Base-by-base conservation (phyloP, 1,140 invertebrate genomes). In the Zaprionus inermis region DNA sequence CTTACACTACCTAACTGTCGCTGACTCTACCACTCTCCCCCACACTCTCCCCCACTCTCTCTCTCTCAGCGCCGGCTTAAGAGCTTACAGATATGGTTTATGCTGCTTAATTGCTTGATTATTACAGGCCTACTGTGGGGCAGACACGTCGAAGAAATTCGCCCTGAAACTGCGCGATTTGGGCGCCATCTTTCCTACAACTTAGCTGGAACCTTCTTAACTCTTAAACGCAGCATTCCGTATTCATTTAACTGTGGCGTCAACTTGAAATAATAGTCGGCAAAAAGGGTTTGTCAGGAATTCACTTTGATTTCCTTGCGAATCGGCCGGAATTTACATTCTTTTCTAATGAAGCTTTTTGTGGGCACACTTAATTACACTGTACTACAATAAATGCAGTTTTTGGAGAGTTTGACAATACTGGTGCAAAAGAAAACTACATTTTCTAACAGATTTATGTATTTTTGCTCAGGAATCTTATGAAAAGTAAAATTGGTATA, bases 341-440 rank as follows among this genome's bases (percentile, higher is more conserved):
- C 38, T 44, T 44, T 44, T 44, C n/a, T 44, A 44, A 44, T 44
- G 38, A 44, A 44, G 38, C 38, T 44, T 38, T n/a, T 14, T 14
- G 5, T 7, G 1, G 14, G 3, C 9, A 44, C 6, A 44, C 14
- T 44, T 44, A 44, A 44, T 44, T 44, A 32, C 30, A 32, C 30
- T 32, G 30, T 32, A 7, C 30, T 32, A 6, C 30, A 32, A 7
- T 32, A 9, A 10, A 6, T 5, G 24, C 1, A 32, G 30, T 32
- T 32, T 32, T 32, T 32, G 6, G 10, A 32, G 10, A 32, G 4
- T 9, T 32, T 32, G 10, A 32, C 30, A 32, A 24, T 24, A 24
- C 22, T 24, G 2, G 22, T 2, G 4, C 22, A 24, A 24, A 24
- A 24, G 22, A 24, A 24, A 24, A 24, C 22, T 24, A 4, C 1